phyloP scores from a whole-genome alignment of 1,140 invertebrate genomes.

The Mycetomoellerius zeteki region DNA sequence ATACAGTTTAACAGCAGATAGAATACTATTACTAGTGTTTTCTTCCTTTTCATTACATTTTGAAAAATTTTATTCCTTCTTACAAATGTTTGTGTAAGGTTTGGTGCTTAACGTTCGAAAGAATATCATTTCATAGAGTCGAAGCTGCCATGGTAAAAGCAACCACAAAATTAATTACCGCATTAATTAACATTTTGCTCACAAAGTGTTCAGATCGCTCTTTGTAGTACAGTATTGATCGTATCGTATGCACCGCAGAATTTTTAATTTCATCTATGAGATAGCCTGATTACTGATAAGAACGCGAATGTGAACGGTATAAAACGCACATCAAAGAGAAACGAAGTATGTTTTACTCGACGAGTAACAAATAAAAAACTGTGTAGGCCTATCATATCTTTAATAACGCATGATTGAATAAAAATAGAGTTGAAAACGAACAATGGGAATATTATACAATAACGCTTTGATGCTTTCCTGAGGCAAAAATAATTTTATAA shows the following conservation, averaged over 20 bases:
- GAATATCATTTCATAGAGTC: conserved; percentile 37
- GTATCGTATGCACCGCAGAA: conserved; percentile 42
- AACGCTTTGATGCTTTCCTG: not conserved
- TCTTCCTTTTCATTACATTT: not conserved
- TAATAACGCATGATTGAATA: not conserved
- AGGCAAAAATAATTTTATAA: not conserved
- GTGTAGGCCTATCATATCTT: conserved; percentile 1
- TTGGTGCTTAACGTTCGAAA: conserved; percentile 39
- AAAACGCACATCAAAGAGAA: conserved; percentile 26
- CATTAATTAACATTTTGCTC: conserved; percentile 63
- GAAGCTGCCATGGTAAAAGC: conserved; percentile 12
- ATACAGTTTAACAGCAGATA: not conserved
- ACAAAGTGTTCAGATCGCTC: conserved; percentile 53
- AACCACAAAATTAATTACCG: conserved; percentile 61
- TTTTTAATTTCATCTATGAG: conserved; percentile 50
- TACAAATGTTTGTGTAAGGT: too few relatives aligned
- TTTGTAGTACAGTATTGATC: conserved; percentile 49
- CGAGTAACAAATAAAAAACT: conserved; percentile 4
- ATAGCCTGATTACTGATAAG: conserved; percentile 41
- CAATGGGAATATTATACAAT: not conserved
- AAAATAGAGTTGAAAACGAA: not conserved
- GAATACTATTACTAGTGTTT: not conserved
- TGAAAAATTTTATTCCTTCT: not conserved
- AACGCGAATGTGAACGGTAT: conserved; percentile 15
- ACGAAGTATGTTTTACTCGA: conserved; percentile 12